These are phyloP conservation scores for Spialia ferax DNA, from an alignment of 2,888 invertebrate species.

Conservation along the genomic window DNA sequence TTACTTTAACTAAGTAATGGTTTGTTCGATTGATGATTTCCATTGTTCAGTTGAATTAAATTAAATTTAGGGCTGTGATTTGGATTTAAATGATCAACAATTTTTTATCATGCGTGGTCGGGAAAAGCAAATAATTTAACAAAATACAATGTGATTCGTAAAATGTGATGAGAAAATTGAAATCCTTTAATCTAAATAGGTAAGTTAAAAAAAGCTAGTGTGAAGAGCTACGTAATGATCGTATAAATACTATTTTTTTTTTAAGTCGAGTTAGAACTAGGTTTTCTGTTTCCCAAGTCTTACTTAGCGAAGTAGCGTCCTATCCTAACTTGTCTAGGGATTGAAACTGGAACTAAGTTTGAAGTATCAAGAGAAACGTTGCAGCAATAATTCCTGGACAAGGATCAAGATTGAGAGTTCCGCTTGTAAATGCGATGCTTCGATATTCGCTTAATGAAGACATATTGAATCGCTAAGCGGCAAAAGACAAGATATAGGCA, in stretches of 20 bases:
- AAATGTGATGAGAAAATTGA: too few species aligned
- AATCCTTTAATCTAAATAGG: too few species aligned
- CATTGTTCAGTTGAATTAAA: conserved; percentile 75
- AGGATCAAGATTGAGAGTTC: conserved; percentile 81
- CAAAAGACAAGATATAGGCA: conserved; percentile 79
- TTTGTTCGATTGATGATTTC: conserved; percentile 72
- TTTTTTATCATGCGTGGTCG: too few species aligned
- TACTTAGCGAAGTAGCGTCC: conserved; percentile 47
- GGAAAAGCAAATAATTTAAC: too few species aligned
- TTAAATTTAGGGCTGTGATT: conserved; percentile 59
- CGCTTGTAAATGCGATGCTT: conserved; percentile 77
- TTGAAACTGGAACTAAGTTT: conserved; percentile 45
- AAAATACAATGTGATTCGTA: too few species aligned
- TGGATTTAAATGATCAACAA: too few species aligned
- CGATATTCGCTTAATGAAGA: conserved; percentile 85
- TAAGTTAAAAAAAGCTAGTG: too few species aligned
- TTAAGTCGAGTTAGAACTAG: too few species aligned
- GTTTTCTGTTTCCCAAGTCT: too few species aligned
- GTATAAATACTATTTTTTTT: too few species aligned
- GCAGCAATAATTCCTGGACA: conserved; percentile 72
- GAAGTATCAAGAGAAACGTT: conserved; percentile 62
- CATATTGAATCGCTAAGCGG: conserved; percentile 85
- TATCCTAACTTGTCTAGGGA: conserved; percentile 37
- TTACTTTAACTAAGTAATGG: conserved; percentile 66
- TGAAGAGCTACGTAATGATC: too few species aligned